These are phyloP conservation scores for Hirtodrosophila cameraria DNA, from an alignment of 2,888 invertebrate genomes.

Conservation along the genomic window DNA sequence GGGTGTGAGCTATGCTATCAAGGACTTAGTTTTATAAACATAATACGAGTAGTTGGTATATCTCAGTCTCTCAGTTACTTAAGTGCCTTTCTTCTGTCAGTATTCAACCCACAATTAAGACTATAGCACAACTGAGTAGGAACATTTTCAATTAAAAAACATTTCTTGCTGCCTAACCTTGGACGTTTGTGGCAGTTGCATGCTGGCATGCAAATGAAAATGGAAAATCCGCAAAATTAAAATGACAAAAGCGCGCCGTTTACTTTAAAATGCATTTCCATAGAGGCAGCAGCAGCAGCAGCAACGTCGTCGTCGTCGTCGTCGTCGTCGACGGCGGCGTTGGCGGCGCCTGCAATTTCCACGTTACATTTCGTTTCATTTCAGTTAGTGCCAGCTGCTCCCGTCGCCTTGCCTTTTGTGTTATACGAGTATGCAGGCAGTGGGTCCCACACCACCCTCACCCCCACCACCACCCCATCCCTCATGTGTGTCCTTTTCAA, in stretches of 20 bases:
- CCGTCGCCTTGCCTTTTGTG: conserved; percentile 63
- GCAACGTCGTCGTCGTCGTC: conserved; percentile 14
- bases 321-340: conserved; percentile 8
- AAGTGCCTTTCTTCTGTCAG: conserved; percentile 43
- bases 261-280: conserved; percentile 78
- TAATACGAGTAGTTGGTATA: conserved; percentile 25
- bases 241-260: conserved; percentile 77
- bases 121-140: conserved; percentile 53
- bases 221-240: conserved; percentile 78
- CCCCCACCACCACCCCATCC: background rate
- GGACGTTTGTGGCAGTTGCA: conserved; percentile 42
- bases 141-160: conserved; percentile 74
- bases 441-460: background rate
- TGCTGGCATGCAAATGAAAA: conserved; percentile 61
- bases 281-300: conserved; percentile 31
- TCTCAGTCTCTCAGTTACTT: conserved; percentile 60
- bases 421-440: conserved; percentile 46
- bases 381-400: conserved; percentile 77
- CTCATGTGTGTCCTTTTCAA: conserved; percentile 55
- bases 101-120: conserved; percentile 49
- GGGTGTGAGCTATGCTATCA: conserved; percentile 19
- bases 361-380: conserved; percentile 79
- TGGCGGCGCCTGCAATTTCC: conserved; percentile 66
- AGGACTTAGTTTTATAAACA: conserved; percentile 8
- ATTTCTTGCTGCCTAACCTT: conserved; percentile 62